Evolutionary conservation across 2,113 vertebrate species (phyloP), one percentile per base, ranked within the genome.

Genomic region (Stigmatopora nigra): DNA sequence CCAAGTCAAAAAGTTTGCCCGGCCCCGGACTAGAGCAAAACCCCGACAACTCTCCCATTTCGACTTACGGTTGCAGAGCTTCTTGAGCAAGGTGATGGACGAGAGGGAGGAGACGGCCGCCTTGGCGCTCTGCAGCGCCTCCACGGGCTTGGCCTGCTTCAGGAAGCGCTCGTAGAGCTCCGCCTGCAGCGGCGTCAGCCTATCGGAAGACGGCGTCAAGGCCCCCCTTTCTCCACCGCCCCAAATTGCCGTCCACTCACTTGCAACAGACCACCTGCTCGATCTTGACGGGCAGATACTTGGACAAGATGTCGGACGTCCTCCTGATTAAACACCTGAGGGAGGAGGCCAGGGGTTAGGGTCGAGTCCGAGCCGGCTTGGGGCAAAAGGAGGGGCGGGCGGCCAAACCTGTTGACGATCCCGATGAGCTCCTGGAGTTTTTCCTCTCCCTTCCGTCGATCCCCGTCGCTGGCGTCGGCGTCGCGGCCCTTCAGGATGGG

Each of bases 51-150:
- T n/a, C n/a, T n/a, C n/a, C n/a, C n/a, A n/a, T n/a, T n/a, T n/a
- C n/a, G n/a, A n/a, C n/a, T 94, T 82, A 99, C 96, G 97, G 78
- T 98, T 99, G 75, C 97, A 99, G 9, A 99, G 94, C 77, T 99
- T 98, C 86, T 98, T 99, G 46, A 99, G 83, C 0, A 93, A 94
- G 0, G 97, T 98, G 86, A 99, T 99, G 55, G 96, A 98, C 45
- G 97, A 98, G 58, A 99, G 91, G 44, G 95, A 97, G 3, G 97
- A 99, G n/a, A 98, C 90, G 15, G 69, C 94, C 51, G 96, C 94
- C 68, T 91, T 95, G 64, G 93, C 94, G 31, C 90, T 87, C 65
- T 87, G 87, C 63, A 98, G 72, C 14, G 91, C 91, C 79, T 97
- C 92, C 17, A 89, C 84, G 3, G 95, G 95, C 68, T 95, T 98